Conservation (phyloP, 2,113 vertebrate genomes). For the Cynoglossus semilaevis region DNA sequence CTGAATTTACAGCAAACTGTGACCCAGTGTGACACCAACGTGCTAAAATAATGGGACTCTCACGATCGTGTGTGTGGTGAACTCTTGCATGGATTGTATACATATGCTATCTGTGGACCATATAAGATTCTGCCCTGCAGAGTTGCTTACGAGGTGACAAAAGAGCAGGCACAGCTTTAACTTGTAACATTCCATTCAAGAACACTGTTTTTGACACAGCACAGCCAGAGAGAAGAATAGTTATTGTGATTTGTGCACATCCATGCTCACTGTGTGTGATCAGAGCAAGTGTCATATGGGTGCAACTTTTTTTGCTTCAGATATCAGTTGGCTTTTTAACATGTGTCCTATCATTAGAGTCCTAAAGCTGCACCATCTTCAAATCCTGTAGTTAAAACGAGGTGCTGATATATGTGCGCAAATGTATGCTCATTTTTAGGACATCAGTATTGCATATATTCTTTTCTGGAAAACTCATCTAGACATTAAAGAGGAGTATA, state of each 20-base stretch:
- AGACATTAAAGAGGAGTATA: constrained; percentile 10
- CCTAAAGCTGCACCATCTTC: not conserved
- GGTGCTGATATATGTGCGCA: too few species aligned
- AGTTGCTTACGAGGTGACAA: not conserved
- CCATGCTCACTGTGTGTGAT: constrained; percentile 3
- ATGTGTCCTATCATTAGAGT: not conserved
- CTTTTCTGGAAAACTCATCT: constrained; percentile 4
- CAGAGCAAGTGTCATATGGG: constrained; percentile 5
- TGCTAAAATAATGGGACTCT: constrained; percentile 50
- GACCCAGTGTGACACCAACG: constrained; percentile 45
- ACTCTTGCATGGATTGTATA: not conserved
- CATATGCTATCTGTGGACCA: not conserved
- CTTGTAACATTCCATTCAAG: not conserved
- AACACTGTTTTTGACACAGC: too few species aligned
- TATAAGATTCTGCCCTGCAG: not conserved
- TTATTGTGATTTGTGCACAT: too few species aligned
- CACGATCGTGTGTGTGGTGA: constrained; percentile 9
- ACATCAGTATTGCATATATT: not conserved
- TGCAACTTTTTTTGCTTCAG: constrained; percentile 11
- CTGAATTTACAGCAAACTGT: constrained; percentile 55
- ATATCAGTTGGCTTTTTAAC: constrained; percentile 17
- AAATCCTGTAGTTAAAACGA: not conserved
- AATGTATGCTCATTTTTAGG: not conserved
- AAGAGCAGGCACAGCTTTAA: not conserved
- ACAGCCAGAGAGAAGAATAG: too few species aligned